Conservation (phyloP, 2,113 vertebrate genomes). For the Tetraodon nigroviridis region DNA sequence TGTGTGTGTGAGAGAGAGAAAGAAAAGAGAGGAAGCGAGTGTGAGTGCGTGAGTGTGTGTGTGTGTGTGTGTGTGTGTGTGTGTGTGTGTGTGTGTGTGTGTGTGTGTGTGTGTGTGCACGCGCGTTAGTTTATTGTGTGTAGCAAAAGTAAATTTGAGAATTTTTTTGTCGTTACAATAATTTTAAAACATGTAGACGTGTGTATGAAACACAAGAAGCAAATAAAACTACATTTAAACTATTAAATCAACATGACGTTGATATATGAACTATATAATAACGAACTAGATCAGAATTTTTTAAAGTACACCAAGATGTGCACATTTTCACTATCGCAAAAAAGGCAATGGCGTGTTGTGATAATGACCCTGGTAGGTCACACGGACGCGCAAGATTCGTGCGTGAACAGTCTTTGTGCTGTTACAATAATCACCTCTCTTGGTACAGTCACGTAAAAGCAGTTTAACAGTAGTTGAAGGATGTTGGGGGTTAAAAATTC, state of each 20-base stretch:
- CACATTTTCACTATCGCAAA: conserved; percentile 4
- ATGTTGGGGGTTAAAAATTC: neutral
- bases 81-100: neutral
- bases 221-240: neutral
- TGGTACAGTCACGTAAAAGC: conserved; percentile 18
- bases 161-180: neutral
- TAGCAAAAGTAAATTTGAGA: neutral
- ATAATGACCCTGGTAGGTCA: conserved; percentile 26
- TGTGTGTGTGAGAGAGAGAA: neutral
- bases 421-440: conserved; percentile 15
- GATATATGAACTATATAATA: too few relatives aligned
- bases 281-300: neutral
- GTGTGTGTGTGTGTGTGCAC: neutral
- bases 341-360: conserved; percentile 18
- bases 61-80: conserved; percentile 1
- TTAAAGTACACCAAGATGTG: neutral
- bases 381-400: conserved; percentile 17
- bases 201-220: neutral
- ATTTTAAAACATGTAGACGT: conserved; percentile 9
- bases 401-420: conserved; percentile 20
- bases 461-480: neutral
- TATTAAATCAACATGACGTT: neutral
- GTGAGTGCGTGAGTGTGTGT: neutral
- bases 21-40: neutral
- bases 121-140: neutral